phyloP scores from a whole-genome alignment of 2,113 vertebrate genomes.

The Poecilia latipinna region DNA sequence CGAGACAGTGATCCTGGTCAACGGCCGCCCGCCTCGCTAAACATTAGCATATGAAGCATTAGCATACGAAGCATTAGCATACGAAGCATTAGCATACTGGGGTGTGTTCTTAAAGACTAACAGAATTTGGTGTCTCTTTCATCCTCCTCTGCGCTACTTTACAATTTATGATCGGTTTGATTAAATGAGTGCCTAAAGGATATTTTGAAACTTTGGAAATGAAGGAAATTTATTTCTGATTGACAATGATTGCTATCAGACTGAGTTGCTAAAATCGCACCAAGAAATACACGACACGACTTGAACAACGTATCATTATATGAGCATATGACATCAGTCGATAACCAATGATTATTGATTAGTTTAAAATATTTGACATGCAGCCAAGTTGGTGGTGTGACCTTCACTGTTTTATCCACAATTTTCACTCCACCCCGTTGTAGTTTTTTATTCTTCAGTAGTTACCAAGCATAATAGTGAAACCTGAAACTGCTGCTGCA shows the following conservation, averaged over 20 bases:
- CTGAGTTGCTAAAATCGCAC: not conserved
- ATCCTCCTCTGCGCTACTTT: not conserved
- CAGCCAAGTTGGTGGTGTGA: too few relatives aligned
- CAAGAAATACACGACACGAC: not conserved
- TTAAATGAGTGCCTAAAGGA: not conserved
- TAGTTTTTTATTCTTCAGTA: too few relatives aligned
- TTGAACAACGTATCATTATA: too few relatives aligned
- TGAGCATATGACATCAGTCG: too few relatives aligned
- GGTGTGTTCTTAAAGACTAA: not conserved
- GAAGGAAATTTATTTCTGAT: not conserved
- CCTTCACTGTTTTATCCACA: too few relatives aligned
- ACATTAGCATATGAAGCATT: slow-evolving; percentile 33
- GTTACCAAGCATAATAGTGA: too few relatives aligned
- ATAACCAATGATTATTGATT: too few relatives aligned
- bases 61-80: slow-evolving; percentile 28
- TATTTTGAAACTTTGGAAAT: not conserved
- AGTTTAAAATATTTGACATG: too few relatives aligned
- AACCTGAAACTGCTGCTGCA: too few relatives aligned
- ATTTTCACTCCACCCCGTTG: too few relatives aligned
- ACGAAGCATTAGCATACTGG: slow-evolving; percentile 13
- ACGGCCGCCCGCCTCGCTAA: not conserved
- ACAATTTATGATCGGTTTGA: slow-evolving; percentile 6
- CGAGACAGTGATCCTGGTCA: slow-evolving; percentile 22
- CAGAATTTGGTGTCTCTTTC: not conserved
- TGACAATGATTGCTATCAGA: not conserved